These are phyloP conservation scores for Pygocentrus nattereri DNA, from an alignment of 2,797 vertebrate genomes.

Conservation along the genomic window DNA sequence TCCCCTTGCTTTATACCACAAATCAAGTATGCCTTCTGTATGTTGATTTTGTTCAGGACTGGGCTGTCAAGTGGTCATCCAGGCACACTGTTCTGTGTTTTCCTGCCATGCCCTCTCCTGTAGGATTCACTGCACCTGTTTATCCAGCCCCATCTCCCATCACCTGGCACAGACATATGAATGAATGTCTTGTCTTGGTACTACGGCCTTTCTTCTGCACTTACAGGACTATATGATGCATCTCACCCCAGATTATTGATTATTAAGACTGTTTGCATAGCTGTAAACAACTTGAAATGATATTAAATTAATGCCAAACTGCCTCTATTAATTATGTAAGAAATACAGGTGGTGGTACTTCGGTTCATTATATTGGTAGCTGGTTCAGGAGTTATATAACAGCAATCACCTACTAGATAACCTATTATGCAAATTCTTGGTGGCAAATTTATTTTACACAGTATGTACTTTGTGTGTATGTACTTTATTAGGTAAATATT, in stretches of 20 bases:
- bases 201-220: not conserved
- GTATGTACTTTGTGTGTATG: too few species aligned
- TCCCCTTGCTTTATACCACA: not conserved
- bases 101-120: not conserved
- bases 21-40: not conserved
- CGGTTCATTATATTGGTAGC: not conserved
- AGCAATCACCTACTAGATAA: too few species aligned
- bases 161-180: not conserved
- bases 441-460: too few species aligned
- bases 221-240: not conserved
- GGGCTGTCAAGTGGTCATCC: not conserved
- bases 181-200: not conserved
- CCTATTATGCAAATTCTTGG: too few species aligned
- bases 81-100: constrained; percentile 2
- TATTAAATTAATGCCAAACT: not conserved
- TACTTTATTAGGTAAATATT: too few species aligned
- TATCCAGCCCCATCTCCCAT: not conserved
- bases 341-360: not conserved
- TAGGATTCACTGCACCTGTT: not conserved
- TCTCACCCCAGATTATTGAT: not conserved
- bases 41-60: not conserved
- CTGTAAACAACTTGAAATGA: not conserved
- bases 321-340: not conserved
- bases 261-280: not conserved
- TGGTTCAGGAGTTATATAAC: not conserved